Evolutionary conservation across 2,113 vertebrate species (phyloP).

Genomic region (Lophius piscatorius): DNA sequence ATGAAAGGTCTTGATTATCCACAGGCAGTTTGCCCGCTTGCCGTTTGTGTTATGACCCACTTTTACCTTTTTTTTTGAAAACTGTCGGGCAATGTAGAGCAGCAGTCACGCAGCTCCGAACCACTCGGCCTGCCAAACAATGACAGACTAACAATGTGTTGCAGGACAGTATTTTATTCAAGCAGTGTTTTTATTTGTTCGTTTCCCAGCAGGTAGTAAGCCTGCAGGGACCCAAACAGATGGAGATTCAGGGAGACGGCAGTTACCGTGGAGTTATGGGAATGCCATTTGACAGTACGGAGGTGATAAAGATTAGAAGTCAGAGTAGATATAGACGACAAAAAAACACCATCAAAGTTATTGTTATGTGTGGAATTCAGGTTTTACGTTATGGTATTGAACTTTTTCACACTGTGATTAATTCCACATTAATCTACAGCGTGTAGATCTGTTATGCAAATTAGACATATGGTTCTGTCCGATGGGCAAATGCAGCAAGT

Average conservation of each 20-base stretch:
- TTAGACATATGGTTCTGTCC: neutral
- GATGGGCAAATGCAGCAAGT: neutral
- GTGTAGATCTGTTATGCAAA: neutral
- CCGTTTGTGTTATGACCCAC: constrained; percentile 66
- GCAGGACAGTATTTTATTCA: constrained; percentile 43
- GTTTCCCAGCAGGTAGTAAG: constrained; percentile 43
- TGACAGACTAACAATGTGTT: constrained; percentile 36
- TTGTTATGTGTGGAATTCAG: neutral
- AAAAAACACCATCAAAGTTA: neutral
- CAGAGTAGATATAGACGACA: neutral
- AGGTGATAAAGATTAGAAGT: constrained; percentile 44
- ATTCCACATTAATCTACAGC: neutral
- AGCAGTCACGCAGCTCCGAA: constrained; percentile 56
- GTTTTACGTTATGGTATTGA: neutral
- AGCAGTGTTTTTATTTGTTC: constrained; percentile 50
- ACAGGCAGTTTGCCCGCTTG: constrained; percentile 33
- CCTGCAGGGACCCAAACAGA: constrained; percentile 48
- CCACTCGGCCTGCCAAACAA: constrained; percentile 43
- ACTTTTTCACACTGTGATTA: neutral
- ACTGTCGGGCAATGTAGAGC: constrained; percentile 66
- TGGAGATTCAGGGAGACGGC: constrained; percentile 31
- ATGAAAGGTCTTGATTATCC: constrained; percentile 44
- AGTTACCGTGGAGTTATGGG: constrained; percentile 23
- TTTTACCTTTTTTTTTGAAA: constrained; percentile 62
- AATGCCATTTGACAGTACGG: constrained; percentile 15